Conservation (phyloP, 2,797 vertebrate species). For the Sparus aurata region DNA sequence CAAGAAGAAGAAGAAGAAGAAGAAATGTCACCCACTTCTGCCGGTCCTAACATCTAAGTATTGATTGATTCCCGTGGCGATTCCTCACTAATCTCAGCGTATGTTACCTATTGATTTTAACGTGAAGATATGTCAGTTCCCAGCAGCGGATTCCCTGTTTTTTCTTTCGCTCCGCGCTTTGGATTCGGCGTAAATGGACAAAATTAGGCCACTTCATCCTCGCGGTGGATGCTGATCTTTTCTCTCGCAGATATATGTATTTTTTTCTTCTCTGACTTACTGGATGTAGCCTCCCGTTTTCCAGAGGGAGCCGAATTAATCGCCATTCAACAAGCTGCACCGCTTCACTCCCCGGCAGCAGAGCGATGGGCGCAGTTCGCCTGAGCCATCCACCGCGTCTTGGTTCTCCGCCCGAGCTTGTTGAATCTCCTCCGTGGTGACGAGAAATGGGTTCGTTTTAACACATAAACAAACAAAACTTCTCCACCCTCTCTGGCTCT, state of each 20-base stretch:
- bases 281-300: slow-evolving; percentile 54
- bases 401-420: slow-evolving; percentile 68
- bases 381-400: slow-evolving; percentile 63
- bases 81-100: neutral
- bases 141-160: no score
- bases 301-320: slow-evolving; percentile 48
- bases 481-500: slow-evolving; percentile 33
- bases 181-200: slow-evolving; percentile 50
- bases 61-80: slow-evolving; percentile 5
- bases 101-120: neutral
- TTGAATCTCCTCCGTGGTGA: slow-evolving; percentile 76
- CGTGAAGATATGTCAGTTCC: slow-evolving; percentile 32
- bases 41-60: slow-evolving; percentile 64
- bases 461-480: slow-evolving; percentile 58
- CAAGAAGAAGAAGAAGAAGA: slow-evolving; percentile 47
- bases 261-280: slow-evolving; percentile 9
- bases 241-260: slow-evolving; percentile 17
- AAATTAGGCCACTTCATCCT: slow-evolving; percentile 51
- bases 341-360: slow-evolving; percentile 60
- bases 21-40: slow-evolving; percentile 79
- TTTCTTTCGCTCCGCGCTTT: slow-evolving; percentile 18
- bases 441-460: slow-evolving; percentile 71
- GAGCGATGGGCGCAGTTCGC: slow-evolving; percentile 78
- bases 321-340: slow-evolving; percentile 84
- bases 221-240: slow-evolving; percentile 21